Evolutionary conservation across 1,140 invertebrate species (phyloP), one percentile per base, ranked within the genome.

Genomic region (Temnothorax nylanderi): DNA sequence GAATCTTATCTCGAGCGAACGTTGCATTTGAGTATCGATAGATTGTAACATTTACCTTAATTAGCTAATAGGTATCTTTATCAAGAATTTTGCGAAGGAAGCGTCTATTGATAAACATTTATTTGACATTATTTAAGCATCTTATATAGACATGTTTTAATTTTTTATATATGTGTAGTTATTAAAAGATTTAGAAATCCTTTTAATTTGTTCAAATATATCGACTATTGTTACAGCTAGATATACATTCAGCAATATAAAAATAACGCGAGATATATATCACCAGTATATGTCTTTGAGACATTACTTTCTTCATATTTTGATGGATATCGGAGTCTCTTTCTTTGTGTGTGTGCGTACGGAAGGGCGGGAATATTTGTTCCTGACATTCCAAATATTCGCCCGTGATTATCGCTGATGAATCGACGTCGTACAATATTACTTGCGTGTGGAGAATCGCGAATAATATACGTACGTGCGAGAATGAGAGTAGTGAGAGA

Each of bases 351-450:
- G 10, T 47, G 2, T 26, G n/a, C 4, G 47, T 41, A 21, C 41
- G 11, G 6, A 16, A 11, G 13, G 10, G 11, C 13, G 26, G 18
- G 41, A 21, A 82, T 60, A 62, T 72, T 82, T 74, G 51, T 32
- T 72, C 6, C 26, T 47, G 37, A 82, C 71, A 74, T 60, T 58
- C 32, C 37, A 18, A 58, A 82, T 82, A 74, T 58, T 72, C 18
- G 41, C 18, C 5, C 26, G 51, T 74, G 34, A 82, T 82, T 82
- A 82, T 60, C 18, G 2, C 18, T 41, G 51, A 72, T 56, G 65
- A 81, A 81, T 58, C 65, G 21, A 82, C 26, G 65, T 58, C 65
- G 18, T 82, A 47, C 56, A 34, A 82, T 82, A 60, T 82, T 74
- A 74, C 37, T 74, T 21, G 37, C 26, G 32, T 18, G 21, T 82